A percentile compares a stretch with the other conserved stretches of the same genome.
These are phyloP conservation scores for Cyanoliseus patagonus DNA, from an alignment of 2,113 vertebrate species.

Conservation along the genomic window DNA sequence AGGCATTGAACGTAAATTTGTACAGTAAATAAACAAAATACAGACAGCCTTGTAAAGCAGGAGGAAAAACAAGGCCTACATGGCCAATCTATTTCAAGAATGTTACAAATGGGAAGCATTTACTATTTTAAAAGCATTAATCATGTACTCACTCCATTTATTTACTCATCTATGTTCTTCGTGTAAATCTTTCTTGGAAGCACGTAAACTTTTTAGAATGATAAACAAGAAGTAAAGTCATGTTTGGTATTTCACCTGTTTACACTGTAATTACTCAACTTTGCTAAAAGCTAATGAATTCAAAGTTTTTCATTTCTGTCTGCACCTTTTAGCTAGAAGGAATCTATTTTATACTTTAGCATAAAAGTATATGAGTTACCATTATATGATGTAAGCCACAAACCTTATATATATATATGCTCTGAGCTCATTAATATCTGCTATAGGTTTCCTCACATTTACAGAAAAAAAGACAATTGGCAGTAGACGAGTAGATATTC, in stretches of 20 bases:
- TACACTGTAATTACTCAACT: conserved; percentile 34
- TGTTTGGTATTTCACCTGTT: conserved; percentile 65
- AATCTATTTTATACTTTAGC: conserved; percentile 32
- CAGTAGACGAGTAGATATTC: background rate
- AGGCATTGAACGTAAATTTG: conserved; percentile 62
- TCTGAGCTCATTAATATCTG: background rate
- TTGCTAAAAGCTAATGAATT: conserved; percentile 40
- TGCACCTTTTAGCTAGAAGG: conserved; percentile 24
- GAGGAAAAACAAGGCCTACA: conserved; percentile 68
- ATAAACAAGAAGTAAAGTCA: conserved; percentile 48
- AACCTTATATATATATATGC: background rate
- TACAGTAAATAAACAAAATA: conserved; percentile 71
- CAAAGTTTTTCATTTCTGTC: conserved; percentile 37
- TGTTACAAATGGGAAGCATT: conserved; percentile 72
- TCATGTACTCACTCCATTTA: conserved; percentile 72
- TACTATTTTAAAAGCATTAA: conserved; percentile 75
- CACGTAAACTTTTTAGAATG: conserved; percentile 59
- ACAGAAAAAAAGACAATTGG: background rate
- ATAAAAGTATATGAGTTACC: background rate
- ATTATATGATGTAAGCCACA: background rate
- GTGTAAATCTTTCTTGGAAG: conserved; percentile 67
- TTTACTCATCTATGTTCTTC: conserved; percentile 71
- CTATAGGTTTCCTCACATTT: background rate
- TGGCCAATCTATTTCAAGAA: conserved; percentile 55
- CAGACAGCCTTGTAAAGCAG: conserved; percentile 55